Evolutionary conservation across 2,113 vertebrate genomes (phyloP), one percentile per base, ranked within the genome.

Genomic region (Dryoscopus gambensis): DNA sequence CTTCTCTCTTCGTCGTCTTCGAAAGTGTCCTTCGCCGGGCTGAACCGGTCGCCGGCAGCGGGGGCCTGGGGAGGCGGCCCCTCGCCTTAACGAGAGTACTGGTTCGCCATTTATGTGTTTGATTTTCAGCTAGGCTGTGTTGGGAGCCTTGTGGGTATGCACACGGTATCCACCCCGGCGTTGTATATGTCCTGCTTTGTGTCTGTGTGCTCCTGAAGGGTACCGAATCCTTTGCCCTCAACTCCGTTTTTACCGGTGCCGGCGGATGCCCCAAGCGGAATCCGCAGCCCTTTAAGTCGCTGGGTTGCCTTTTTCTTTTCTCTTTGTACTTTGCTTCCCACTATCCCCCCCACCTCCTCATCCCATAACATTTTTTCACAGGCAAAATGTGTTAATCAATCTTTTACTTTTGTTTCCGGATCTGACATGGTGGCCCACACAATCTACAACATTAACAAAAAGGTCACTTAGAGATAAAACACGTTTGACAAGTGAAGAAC

Each of bases 381-480:
- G 83, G 87, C 84, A 94, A 89, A 97, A 95, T 81, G 97, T 94
- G 95, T 96, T 97, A 97, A 97, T 97, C 97, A 97, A 94, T 97
- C 95, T 97, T 96, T 96, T 96, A 93, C 96, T 96, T 97, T 97
- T 96, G 96, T 97, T 97, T 95, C 95, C 93, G 96, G 97, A 93
- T 95, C 97, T 97, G 97, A 97, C 97, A 97, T 97, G 93, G 97
- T 96, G 97, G 97, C 97, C 97, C 97, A 95, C 97, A 96, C 95
- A 97, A 96, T 96, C 96, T 95, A 92, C 95, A 96, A 97, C 95
- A 96, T 96, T 97, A 96, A 97, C 97, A 94, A 95, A 98, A 98
- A 98, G 97, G 97, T 97, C 97, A 98, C 93, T 97, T 95, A 93
- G 96, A 97, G 96, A 98, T 97, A 96, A 98, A 98, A 97, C 97